These are phyloP conservation scores for Babylonia areolata DNA, from an alignment of 1,140 invertebrate species.

Conservation along the genomic window DNA sequence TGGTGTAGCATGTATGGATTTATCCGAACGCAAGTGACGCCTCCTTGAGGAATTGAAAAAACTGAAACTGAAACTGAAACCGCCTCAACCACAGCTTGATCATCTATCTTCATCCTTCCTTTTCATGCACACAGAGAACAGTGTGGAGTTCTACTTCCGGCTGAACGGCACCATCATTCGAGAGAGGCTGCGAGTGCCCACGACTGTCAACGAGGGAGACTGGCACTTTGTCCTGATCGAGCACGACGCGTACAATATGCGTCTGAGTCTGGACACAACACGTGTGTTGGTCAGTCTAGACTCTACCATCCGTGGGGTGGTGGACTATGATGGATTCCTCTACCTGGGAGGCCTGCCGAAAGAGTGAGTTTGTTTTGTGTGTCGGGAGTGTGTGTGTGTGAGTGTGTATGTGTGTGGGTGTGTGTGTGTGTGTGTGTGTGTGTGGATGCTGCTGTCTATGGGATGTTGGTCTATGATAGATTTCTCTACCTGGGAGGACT, in stretches of 20 bases:
- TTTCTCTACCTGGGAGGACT: too few relatives aligned
- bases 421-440: not conserved
- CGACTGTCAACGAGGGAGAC: constrained; percentile 90
- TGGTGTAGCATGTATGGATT: too few relatives aligned
- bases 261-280: constrained; percentile 85
- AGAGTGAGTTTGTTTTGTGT: constrained; percentile 54
- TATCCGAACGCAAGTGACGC: too few relatives aligned
- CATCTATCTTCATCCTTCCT: too few relatives aligned
- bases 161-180: constrained; percentile 86
- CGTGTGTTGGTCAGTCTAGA: constrained; percentile 29
- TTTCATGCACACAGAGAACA: constrained; percentile 87
- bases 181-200: constrained; percentile 86
- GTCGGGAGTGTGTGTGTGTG: not conserved
- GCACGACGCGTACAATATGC: constrained; percentile 91
- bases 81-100: too few relatives aligned
- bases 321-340: constrained; percentile 51
- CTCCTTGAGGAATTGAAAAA: too few relatives aligned
- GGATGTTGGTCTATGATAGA: too few relatives aligned
- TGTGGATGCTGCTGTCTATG: not conserved
- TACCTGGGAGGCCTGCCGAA: constrained; percentile 85
- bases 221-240: constrained; percentile 91
- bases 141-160: constrained; percentile 92
- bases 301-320: constrained; percentile 18
- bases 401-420: not conserved
- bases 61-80: too few relatives aligned